Percentiles rank a stretch among this genome's conserved stretches.
Conservation (phyloP, 2,797 vertebrate species). For the Columba guinea region DNA sequence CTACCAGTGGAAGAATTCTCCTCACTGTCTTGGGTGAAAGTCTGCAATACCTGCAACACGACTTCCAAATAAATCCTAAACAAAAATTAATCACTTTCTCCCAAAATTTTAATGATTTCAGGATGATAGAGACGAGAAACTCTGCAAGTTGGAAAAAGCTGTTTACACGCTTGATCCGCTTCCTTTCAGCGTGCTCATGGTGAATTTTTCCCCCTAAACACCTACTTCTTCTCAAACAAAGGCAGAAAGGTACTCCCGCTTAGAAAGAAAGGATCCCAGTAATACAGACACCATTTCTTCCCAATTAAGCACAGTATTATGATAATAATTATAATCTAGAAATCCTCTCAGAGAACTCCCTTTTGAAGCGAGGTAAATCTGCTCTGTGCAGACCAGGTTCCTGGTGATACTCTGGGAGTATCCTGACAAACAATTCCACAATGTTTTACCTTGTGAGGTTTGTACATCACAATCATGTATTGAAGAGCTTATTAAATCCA, state of each 20-base stretch:
- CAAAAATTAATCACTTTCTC: not conserved
- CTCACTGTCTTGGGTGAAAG: not conserved
- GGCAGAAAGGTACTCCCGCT: not conserved
- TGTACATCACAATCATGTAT: fast-evolving
- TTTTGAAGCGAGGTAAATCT: not conserved
- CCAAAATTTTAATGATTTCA: not conserved
- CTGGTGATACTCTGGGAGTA: not conserved
- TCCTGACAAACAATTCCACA: not conserved
- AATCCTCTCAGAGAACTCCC: not conserved
- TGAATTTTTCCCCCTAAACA: not conserved
- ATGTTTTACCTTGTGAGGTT: not conserved
- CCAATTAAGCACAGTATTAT: not conserved
- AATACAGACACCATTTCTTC: not conserved
- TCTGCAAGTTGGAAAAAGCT: not conserved
- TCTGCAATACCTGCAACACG: not conserved
- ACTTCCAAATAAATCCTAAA: not conserved
- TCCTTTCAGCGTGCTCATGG: not conserved
- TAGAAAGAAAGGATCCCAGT: not conserved
- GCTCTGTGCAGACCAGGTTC: not conserved
- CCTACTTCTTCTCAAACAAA: not conserved
- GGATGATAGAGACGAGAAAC: not conserved
- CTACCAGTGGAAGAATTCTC: not conserved
- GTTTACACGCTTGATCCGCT: too few species aligned
- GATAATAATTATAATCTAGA: not conserved
- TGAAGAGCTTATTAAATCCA: not conserved